These are phyloP conservation scores for Atopsyche davidsoni DNA, from an alignment of 1,140 invertebrate species.

Conservation along the genomic window DNA sequence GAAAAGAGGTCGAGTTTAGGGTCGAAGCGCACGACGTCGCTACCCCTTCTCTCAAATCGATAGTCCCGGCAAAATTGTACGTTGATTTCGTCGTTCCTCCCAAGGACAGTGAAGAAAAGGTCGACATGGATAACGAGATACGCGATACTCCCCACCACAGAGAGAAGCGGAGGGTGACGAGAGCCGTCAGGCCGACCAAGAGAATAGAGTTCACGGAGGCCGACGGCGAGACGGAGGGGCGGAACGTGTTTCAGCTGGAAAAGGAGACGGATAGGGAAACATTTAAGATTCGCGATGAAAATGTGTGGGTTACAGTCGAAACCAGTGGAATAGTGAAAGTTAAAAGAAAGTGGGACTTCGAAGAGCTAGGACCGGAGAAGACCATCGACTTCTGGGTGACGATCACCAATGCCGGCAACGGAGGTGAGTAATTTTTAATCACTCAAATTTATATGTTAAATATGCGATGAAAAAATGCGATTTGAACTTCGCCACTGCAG, in stretches of 20 bases:
- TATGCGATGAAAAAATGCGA: background rate
- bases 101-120: slow-evolving; percentile 31
- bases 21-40: slow-evolving; percentile 79
- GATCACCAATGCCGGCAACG: slow-evolving; percentile 80
- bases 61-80: slow-evolving; percentile 64
- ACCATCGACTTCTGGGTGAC: slow-evolving; percentile 96
- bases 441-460: background rate
- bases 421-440: slow-evolving; percentile 56
- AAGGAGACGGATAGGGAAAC: slow-evolving; percentile 88
- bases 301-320: slow-evolving; percentile 89
- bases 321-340: slow-evolving; percentile 85
- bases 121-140: slow-evolving; percentile 50
- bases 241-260: slow-evolving; percentile 82
- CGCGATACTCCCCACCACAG: slow-evolving; percentile 54
- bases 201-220: slow-evolving; percentile 87
- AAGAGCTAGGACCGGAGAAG: slow-evolving; percentile 90
- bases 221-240: slow-evolving; percentile 81
- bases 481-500: background rate
- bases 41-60: slow-evolving; percentile 60
- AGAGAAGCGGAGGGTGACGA: slow-evolving; percentile 73
- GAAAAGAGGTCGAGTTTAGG: slow-evolving; percentile 62
- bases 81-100: slow-evolving; percentile 64
- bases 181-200: slow-evolving; percentile 85
- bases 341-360: slow-evolving; percentile 95
- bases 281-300: slow-evolving; percentile 89